Evolutionary conservation across 2,113 vertebrate species (phyloP).

Genomic region (Cairina moschata): DNA sequence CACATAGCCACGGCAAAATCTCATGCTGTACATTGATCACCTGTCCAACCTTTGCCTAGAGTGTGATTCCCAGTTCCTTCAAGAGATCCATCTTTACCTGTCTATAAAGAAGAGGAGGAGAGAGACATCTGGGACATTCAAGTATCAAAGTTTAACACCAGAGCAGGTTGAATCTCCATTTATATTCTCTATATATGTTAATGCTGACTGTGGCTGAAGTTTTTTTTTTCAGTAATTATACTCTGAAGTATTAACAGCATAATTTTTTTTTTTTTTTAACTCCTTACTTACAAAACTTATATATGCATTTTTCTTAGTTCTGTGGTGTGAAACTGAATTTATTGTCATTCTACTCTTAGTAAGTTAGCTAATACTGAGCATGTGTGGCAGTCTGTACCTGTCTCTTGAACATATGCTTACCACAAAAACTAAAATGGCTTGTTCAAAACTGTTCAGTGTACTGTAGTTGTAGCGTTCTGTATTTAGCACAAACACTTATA

Average conservation of each 20-base stretch:
- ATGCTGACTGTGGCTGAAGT: background rate
- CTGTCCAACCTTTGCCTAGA: conserved; percentile 91
- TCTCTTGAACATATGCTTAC: background rate
- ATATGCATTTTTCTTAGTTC: background rate
- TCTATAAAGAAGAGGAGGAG: conserved; percentile 84
- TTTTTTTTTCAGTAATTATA: background rate
- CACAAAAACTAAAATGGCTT: background rate
- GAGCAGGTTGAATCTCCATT: conserved; percentile 84
- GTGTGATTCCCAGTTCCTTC: conserved; percentile 85
- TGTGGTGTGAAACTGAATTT: background rate
- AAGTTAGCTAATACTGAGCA: background rate
- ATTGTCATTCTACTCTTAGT: background rate
- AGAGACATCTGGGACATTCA: conserved; percentile 82
- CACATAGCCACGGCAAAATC: conserved; percentile 91
- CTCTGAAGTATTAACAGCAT: background rate
- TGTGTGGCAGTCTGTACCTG: background rate
- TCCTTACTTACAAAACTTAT: background rate
- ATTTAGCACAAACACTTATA: background rate
- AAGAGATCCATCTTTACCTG: conserved; percentile 85
- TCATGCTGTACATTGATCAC: conserved; percentile 90
- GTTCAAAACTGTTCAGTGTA: background rate
- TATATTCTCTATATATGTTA: conserved; percentile 62
- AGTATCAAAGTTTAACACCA: conserved; percentile 84
- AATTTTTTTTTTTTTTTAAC: background rate
- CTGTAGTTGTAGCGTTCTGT: background rate